These are phyloP conservation scores for Papilio polyxenes DNA, from an alignment of 1,140 invertebrate species.

Conservation along the genomic window DNA sequence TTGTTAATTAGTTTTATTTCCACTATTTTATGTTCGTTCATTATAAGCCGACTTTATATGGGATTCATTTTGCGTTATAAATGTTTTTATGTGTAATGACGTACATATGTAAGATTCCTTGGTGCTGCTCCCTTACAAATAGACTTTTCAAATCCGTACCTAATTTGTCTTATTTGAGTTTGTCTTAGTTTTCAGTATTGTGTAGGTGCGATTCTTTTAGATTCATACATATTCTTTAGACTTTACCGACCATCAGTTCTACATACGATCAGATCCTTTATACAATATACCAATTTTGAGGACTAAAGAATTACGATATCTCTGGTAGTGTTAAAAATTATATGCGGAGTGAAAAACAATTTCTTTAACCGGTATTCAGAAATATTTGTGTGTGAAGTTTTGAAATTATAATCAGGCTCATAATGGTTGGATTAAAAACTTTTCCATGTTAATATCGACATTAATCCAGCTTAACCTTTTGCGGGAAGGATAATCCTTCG, in stretches of 20 bases:
- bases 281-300: too few species aligned
- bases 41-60: neutral
- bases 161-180: too few species aligned
- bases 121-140: too few species aligned
- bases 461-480: constrained; percentile 22
- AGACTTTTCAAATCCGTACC: too few species aligned
- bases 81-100: too few species aligned
- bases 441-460: constrained; percentile 11
- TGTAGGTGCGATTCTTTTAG: too few species aligned
- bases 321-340: neutral
- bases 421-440: constrained; percentile 13
- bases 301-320: too few species aligned
- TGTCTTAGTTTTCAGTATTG: too few species aligned
- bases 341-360: neutral
- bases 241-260: too few species aligned
- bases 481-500: constrained; percentile 6
- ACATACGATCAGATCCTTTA: too few species aligned
- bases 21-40: constrained; percentile 15
- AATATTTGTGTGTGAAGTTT: neutral
- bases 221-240: too few species aligned
- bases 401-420: neutral
- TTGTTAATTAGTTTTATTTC: constrained; percentile 29
- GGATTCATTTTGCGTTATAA: neutral
- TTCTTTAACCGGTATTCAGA: neutral
- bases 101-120: too few species aligned